Evolutionary conservation across 2,888 invertebrate species (phyloP), one percentile per base, ranked within the genome.

Genomic region (Mimachlamys varia): DNA sequence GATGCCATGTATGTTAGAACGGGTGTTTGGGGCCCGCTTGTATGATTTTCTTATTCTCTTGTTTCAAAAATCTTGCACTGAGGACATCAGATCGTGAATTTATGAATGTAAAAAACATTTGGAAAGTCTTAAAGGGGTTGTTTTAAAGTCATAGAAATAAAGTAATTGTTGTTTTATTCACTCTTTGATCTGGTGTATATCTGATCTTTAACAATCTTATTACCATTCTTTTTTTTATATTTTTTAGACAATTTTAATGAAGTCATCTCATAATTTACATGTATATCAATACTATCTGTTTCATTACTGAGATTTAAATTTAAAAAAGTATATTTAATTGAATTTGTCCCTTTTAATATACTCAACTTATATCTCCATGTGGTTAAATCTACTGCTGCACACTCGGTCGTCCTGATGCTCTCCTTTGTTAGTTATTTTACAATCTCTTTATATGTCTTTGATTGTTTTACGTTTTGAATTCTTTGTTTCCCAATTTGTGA

Each of bases 401-500:
- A 27, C 76, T 15, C 27, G 33, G 76, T 76, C 27, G 76, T 76
- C 27, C 27, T 76, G 33, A 76, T 76, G 3, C 15, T 53, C 19
- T 76, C 10, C n/a, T n/a, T n/a, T n/a, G n/a, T n/a, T n/a, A 76
- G 27, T 76, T 76, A 76, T 27, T 76, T n/a, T 76, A 27, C n/a
- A 27, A 76, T 27, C 12, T 27, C 76, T 33, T 33, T 33, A 76
- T 76, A 76, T 76, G 33, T 76, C 13, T 15, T 76, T 58, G 7
- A 22, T 53, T 53, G 19, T 58, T 58, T 76, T 33, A 76, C 33
- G 58, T 22, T 58, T 53, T n/a, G n/a, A 62, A n/a, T 62, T 62
- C 19, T 76, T 76, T 76, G 76, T 76, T 76, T 76, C 33, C 33
- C 13, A 76, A 53, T 13, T 76, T 76, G 76, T 76, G 76, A 76